These are phyloP conservation scores for Leptinotarsa texana DNA, from an alignment of 1,140 invertebrate species.

Conservation along the genomic window DNA sequence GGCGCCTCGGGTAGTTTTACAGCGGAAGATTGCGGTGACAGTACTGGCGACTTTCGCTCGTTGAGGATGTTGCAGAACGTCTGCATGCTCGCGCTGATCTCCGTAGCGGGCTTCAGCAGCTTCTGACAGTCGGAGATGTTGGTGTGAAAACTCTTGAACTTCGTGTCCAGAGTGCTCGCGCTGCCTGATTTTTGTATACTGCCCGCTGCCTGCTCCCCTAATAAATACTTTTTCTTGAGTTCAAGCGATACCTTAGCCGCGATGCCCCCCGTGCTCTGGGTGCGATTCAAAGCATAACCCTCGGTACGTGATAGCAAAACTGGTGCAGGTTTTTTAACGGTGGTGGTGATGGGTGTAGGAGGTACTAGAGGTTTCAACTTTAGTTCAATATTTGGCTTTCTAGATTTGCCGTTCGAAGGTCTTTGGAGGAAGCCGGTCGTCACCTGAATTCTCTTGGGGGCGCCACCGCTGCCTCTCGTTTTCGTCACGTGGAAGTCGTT, in stretches of 20 bases:
- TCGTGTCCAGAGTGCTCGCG: slow-evolving; percentile 79
- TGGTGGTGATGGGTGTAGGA: slow-evolving; percentile 51
- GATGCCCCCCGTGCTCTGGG: slow-evolving; percentile 82
- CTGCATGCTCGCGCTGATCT: slow-evolving; percentile 76
- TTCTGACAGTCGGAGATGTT: slow-evolving; percentile 89
- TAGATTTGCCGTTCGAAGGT: slow-evolving; percentile 41
- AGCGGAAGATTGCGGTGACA: slow-evolving; percentile 46
- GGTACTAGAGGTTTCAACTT: slow-evolving; percentile 61
- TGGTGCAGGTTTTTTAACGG: slow-evolving; percentile 50
- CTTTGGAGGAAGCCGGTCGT: slow-evolving; percentile 50
- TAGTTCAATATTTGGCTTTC: slow-evolving; percentile 53
- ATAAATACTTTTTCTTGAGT: slow-evolving; percentile 80
- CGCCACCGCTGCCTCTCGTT: slow-evolving; percentile 55
- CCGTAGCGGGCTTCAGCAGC: slow-evolving; percentile 76
- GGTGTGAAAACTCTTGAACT: slow-evolving; percentile 79
- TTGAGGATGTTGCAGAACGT: slow-evolving; percentile 60
- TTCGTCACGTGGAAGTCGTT: slow-evolving; percentile 64
- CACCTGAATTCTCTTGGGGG: slow-evolving; percentile 66
- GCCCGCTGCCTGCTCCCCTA: slow-evolving; percentile 67
- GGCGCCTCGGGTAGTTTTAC: slow-evolving; percentile 36
- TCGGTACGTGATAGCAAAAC: slow-evolving; percentile 62
- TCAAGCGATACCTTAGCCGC: slow-evolving; percentile 84
- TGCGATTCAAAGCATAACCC: slow-evolving; percentile 77
- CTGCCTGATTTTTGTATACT: slow-evolving; percentile 82
- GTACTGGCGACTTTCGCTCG: slow-evolving; percentile 46